A percentile compares a stretch with the other conserved stretches of the same genome.
Conservation (phyloP, 2,888 invertebrate genomes). For the Nomada ruficornis region DNA sequence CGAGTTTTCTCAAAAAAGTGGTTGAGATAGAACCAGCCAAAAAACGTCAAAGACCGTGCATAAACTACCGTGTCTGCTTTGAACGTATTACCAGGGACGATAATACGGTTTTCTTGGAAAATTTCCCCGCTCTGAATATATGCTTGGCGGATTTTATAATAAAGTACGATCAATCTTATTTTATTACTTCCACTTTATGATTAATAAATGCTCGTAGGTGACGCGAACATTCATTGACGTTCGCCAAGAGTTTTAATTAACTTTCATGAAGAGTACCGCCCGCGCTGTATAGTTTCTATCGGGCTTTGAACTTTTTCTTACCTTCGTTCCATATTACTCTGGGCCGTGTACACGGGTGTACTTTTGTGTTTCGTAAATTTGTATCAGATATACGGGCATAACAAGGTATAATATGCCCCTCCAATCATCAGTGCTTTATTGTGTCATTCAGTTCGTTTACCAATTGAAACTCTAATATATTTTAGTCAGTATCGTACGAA, state of each 20-base stretch:
- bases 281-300: not conserved
- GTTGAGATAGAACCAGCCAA: constrained; percentile 54
- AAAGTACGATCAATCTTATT: not conserved
- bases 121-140: not conserved
- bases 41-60: constrained; percentile 46
- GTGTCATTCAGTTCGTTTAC: no score
- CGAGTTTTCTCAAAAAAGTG: constrained; percentile 69
- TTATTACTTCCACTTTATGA: not conserved
- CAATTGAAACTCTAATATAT: no score
- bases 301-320: not conserved
- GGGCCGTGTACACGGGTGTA: not conserved
- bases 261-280: not conserved
- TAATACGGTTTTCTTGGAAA: not conserved
- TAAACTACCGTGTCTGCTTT: constrained; percentile 29
- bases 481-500: no score
- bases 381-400: not conserved
- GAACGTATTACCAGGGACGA: constrained; percentile 9
- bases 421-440: no score
- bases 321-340: not conserved
- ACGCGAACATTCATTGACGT: not conserved
- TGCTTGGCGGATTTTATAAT: not conserved
- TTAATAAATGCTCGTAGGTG: constrained; percentile 23
- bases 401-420: not conserved
- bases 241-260: no score
- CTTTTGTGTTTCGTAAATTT: not conserved